Base-by-base conservation (phyloP, 1,140 invertebrate genomes). In the Drosophila lacteicornis region DNA sequence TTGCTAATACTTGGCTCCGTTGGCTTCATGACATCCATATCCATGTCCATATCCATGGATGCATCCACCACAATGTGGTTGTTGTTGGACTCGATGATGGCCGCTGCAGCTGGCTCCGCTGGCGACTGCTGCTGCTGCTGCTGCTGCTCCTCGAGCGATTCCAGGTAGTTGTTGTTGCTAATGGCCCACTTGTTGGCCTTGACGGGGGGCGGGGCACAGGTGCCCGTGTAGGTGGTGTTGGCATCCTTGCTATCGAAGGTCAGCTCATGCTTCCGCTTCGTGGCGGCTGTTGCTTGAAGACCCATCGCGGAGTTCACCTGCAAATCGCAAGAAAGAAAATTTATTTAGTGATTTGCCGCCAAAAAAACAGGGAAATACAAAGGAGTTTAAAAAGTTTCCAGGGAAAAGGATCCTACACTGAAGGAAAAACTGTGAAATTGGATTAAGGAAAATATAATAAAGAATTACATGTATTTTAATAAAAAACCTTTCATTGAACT, bases 231-330 rank as follows among this genome's bases (percentile, higher is more conserved):
- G 50, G 85, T 90, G 76, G 86, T 88, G 47, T 91, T 91, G 42
- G 82, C 83, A 81, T 92, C 88, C 81, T 92, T 92, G 79, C 81
- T 80, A 42, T 91, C 87, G 51, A 91, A 90, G 74, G 94, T 92
- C 70, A 92, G 82, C 70, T 94, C 94, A 73, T 94, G 93, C 93
- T 96, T 96, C 93, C 95, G 95, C 94, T 96, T 96, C 82, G 94
- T 94, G 71, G 91, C 91, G 94, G 95, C 94, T 92, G 95, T 95
- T 93, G 95, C 95, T 94, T 95, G 95, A 94, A 96, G 94, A 95
- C 95, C 95, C 95, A 96, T 96, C 94, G 95, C 95, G 94, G 95
- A 95, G 95, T 95, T 95, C 93, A 95, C 95, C 95, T 96, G 93
- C 3, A 95, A 56, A 95, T 27, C 76, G 69, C 78, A 78, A 70